Percentiles rank a stretch among this genome's conserved stretches.
Evolutionary conservation across 2,113 vertebrate genomes (phyloP).

Genomic region (Cyphomyrus plagiostoma): DNA sequence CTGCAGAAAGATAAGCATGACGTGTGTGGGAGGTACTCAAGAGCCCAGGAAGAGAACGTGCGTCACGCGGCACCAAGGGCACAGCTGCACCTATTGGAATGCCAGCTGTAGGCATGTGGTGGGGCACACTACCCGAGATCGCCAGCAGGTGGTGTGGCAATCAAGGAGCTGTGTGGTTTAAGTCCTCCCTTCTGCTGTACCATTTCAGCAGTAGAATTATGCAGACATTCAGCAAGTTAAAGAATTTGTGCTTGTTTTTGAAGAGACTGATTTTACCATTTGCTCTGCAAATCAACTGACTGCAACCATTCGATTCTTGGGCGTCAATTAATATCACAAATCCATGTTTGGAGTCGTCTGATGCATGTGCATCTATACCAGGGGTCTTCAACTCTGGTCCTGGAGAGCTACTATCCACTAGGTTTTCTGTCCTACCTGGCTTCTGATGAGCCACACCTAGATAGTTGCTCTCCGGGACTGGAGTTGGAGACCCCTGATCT

Average conservation of each 20-base stretch:
- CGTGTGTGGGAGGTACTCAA: slow-evolving; percentile 14
- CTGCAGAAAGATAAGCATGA: slow-evolving; percentile 3
- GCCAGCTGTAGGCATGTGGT: background rate
- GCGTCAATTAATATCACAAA: background rate
- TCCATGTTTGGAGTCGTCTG: background rate
- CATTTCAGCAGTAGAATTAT: background rate
- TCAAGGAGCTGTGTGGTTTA: background rate
- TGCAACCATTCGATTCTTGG: background rate
- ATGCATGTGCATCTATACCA: background rate
- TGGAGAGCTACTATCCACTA: no score
- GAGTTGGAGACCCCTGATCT: background rate
- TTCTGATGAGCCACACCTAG: no score
- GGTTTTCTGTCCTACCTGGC: no score
- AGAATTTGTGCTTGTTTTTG: background rate
- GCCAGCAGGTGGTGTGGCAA: background rate
- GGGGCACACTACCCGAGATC: background rate
- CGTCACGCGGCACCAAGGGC: background rate
- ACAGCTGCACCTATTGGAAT: background rate
- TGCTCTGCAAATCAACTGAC: background rate
- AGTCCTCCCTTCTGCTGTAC: background rate
- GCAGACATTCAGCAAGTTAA: background rate
- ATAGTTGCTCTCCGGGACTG: no score
- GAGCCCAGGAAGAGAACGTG: background rate
- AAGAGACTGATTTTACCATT: background rate
- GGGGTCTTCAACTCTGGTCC: no score